Conservation (phyloP, 1,140 invertebrate genomes). For the Hesperophylax magnus region DNA sequence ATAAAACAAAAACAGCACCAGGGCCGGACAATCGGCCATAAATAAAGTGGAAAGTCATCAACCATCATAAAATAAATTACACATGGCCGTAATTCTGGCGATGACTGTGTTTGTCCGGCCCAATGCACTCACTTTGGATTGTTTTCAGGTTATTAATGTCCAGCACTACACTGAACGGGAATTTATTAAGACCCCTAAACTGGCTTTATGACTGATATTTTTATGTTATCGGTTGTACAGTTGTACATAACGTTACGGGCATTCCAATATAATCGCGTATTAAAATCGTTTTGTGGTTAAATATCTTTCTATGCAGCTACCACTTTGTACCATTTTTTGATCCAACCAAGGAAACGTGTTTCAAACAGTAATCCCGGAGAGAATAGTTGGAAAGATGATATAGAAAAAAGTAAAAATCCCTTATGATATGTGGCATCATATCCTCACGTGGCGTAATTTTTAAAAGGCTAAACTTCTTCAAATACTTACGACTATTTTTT, state of each 20-base stretch:
- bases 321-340: too few species aligned
- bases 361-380: too few species aligned
- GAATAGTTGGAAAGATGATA: too few species aligned
- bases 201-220: slow-evolving; percentile 38
- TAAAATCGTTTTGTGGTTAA: too few species aligned
- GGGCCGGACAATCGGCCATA: slow-evolving; percentile 50
- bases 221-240: slow-evolving; percentile 4
- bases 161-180: slow-evolving; percentile 24
- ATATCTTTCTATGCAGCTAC: too few species aligned
- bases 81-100: slow-evolving; percentile 44
- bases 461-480: too few species aligned
- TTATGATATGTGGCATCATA: too few species aligned
- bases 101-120: slow-evolving; percentile 41
- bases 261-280: neutral
- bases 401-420: too few species aligned
- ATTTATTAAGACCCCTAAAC: slow-evolving; percentile 43
- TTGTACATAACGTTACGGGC: neutral
- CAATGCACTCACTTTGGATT: slow-evolving; percentile 53
- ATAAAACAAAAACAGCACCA: slow-evolving; percentile 52
- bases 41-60: slow-evolving; percentile 56
- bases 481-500: too few species aligned
- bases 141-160: slow-evolving; percentile 48
- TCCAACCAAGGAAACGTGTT: too few species aligned
- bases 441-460: too few species aligned
- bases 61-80: slow-evolving; percentile 55